Base-by-base conservation (phyloP, 2,888 invertebrate genomes). In the Drosophila putrida region DNA sequence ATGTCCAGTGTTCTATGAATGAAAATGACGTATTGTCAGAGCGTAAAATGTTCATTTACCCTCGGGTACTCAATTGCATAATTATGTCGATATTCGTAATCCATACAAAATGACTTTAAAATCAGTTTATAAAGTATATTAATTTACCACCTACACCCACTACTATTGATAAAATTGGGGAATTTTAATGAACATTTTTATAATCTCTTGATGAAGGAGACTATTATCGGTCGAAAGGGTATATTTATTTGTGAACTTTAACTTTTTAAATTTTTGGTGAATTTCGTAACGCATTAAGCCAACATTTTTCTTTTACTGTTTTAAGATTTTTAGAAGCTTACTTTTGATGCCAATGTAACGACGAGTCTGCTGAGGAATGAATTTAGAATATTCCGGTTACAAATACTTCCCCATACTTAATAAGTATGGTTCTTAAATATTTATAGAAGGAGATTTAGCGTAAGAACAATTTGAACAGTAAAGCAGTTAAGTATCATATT, bases 21-120 rank as follows among this genome's bases (percentile, higher is more conserved):
- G 44, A 35, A 59, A 71, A 58, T 65, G 51, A n/a, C 59, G 60
- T 60, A 55, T 55, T 44, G 54, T 35, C 50, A 39, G 35, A 50
- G 44, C 35, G 35, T 43, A 41, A 39, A 46, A 33, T 10, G 31
- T 28, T 53, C 10, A 61, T 46, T 36, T 44, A 15, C 25, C 55
- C 55, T 20, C 6, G 3, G 31, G 31, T 46, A 20, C 20, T 20
- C 25, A 31, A 54, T 36, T 27, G 35, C 15, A 44, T 28, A 44
- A 51, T 36, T 51, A 50, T 51, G 25, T 36, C 51, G 15, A 51
- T 36, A 51, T 51, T 9, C 27, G 6, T 9, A 28, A 28, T 15
- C 5, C 58, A 58, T 38, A 5, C 38, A 11, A 27, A 49, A 31
- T 31, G 13, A 8, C 25, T 49, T 49, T 25, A 10, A 53, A 53